These are phyloP conservation scores for Nomia melanderi DNA, from an alignment of 1,140 invertebrate species.

Conservation along the genomic window DNA sequence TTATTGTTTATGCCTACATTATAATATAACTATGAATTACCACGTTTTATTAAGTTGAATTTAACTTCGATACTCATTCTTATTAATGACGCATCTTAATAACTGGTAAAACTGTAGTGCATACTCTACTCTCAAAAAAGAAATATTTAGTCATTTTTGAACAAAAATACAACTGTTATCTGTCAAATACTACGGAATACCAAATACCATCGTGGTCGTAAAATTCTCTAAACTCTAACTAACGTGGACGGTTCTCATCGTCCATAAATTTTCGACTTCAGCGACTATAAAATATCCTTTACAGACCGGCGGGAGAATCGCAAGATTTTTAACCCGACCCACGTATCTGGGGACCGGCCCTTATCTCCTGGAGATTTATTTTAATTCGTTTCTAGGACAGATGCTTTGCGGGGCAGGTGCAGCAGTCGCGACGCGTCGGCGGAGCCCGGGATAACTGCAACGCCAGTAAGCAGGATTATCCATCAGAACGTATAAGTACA, in stretches of 20 bases:
- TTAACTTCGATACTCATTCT: too few relatives aligned
- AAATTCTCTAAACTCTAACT: not conserved
- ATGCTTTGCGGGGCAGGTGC: slow-evolving; percentile 17
- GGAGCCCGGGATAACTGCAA: slow-evolving; percentile 54
- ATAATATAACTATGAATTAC: too few relatives aligned
- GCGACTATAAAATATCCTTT: not conserved
- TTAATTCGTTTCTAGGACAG: slow-evolving; percentile 48
- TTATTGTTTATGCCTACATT: too few relatives aligned
- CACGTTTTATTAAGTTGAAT: too few relatives aligned
- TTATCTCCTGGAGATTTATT: slow-evolving; percentile 54
- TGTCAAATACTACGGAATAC: not conserved
- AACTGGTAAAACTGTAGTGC: too few relatives aligned
- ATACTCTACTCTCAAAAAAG: too few relatives aligned
- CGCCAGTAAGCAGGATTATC: slow-evolving; percentile 37
- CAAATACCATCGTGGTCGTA: not conserved
- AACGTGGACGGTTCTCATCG: not conserved
- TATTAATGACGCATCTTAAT: too few relatives aligned
- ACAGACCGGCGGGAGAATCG: not conserved
- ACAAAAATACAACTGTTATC: not conserved
- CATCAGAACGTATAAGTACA: slow-evolving; percentile 30
- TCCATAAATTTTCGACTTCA: not conserved
- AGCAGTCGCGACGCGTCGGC: slow-evolving; percentile 45
- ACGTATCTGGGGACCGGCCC: not conserved
- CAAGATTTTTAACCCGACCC: slow-evolving; percentile 2
- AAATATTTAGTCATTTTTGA: too few relatives aligned